These are phyloP conservation scores for Leptothorax acervorum DNA, from an alignment of 2,888 invertebrate genomes.

Conservation along the genomic window DNA sequence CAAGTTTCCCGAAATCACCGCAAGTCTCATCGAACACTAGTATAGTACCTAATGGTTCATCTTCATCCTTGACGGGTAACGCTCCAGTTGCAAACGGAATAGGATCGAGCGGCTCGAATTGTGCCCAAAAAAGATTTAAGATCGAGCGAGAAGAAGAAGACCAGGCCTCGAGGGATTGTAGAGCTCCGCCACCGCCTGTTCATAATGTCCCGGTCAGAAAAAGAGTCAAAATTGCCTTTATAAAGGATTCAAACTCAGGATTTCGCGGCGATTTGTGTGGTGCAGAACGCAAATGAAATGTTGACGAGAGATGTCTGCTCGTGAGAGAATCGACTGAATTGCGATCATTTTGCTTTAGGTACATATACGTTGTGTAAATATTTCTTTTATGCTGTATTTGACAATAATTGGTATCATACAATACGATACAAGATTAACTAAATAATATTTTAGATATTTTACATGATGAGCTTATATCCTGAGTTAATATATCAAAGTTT, in stretches of 20 bases:
- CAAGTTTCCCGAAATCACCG: slow-evolving; percentile 68
- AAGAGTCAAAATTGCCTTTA: slow-evolving; percentile 67
- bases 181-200: slow-evolving; percentile 42
- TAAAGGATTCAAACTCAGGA: slow-evolving; percentile 67
- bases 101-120: slow-evolving; percentile 48
- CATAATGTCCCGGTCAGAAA: slow-evolving; percentile 69
- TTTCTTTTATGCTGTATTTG: slow-evolving; percentile 27
- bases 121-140: slow-evolving; percentile 72
- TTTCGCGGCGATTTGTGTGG: slow-evolving; percentile 68
- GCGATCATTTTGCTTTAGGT: neutral
- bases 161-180: slow-evolving; percentile 54
- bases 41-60: slow-evolving; percentile 58
- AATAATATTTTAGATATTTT: slow-evolving; percentile 1
- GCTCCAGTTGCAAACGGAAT: slow-evolving; percentile 39
- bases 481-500: neutral
- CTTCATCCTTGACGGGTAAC: slow-evolving; percentile 29
- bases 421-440: neutral
- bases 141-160: slow-evolving; percentile 74
- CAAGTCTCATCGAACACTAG: slow-evolving; percentile 60
- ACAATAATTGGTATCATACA: slow-evolving; percentile 31
- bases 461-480: neutral
- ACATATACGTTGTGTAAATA: slow-evolving; percentile 6
- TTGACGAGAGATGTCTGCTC: neutral
- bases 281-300: slow-evolving; percentile 63
- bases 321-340: neutral